Evolutionary conservation across 2,113 vertebrate genomes (phyloP).

Genomic region (Enhydra lutris): DNA sequence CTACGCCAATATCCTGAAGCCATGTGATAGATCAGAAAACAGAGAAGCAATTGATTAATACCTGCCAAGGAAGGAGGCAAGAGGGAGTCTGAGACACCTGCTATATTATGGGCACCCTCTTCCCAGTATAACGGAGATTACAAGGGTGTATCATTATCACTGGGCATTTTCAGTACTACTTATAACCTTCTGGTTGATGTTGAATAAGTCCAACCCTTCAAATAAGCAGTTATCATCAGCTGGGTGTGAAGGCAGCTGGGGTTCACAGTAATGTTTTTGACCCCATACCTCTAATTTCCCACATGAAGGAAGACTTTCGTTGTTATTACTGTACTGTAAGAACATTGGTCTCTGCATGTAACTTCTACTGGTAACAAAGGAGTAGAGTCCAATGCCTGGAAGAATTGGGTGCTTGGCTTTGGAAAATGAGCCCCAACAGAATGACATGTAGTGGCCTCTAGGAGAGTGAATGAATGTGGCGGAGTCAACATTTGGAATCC

Average conservation of each 20-base stretch:
- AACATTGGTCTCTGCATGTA: background rate
- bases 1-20: background rate
- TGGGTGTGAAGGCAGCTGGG: conserved; percentile 53
- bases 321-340: background rate
- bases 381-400: background rate
- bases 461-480: background rate
- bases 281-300: conserved; percentile 73
- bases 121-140: background rate
- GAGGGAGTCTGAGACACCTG: background rate
- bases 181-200: background rate
- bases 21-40: background rate
- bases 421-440: conserved; percentile 1
- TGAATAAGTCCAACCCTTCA: background rate
- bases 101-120: background rate
- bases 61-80: background rate
- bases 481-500: background rate
- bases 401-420: background rate
- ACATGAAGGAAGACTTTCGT: background rate
- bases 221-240: background rate
- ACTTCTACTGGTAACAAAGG: background rate
- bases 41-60: background rate
- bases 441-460: background rate
- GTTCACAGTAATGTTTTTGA: conserved; percentile 67
- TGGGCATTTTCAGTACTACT: background rate
- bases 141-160: background rate